Percentiles rank a stretch among this genome's conserved stretches.
Conservation (phyloP, 2,797 vertebrate genomes). For the Bucorvus abyssinicus region DNA sequence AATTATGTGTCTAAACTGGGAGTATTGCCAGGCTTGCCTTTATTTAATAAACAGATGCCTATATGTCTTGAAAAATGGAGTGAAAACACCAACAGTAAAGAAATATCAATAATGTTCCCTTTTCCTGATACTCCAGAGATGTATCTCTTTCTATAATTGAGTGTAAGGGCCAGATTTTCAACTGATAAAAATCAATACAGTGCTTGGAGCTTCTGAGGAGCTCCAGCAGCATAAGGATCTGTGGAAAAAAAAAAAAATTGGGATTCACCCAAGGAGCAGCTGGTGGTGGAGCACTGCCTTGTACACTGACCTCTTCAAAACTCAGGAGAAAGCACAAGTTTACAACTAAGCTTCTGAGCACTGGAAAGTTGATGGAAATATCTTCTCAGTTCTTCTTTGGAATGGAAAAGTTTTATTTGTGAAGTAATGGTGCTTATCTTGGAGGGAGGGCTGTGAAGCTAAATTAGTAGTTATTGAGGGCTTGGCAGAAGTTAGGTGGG, state of each 20-base stretch:
- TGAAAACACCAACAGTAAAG: neutral
- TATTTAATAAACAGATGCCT: neutral
- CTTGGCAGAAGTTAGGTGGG: neutral
- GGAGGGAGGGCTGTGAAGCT: neutral
- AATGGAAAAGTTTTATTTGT: neutral
- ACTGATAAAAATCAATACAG: neutral
- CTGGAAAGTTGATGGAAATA: neutral
- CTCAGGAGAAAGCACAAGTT: neutral
- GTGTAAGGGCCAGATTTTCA: neutral
- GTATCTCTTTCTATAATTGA: neutral
- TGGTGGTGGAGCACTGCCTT: neutral
- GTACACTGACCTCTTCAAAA: neutral
- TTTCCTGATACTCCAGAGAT: neutral
- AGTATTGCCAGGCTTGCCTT: neutral
- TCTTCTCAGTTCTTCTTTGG: neutral
- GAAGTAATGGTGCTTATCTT: neutral
- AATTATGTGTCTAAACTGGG: constrained; percentile 24
- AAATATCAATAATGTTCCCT: neutral
- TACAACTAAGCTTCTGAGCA: neutral
- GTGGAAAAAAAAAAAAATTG: neutral
- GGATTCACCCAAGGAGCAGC: neutral
- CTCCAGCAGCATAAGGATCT: neutral
- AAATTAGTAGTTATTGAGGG: neutral
- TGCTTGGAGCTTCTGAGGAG: neutral
- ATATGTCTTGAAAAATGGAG: neutral